A percentile compares a stretch with the other conserved stretches of the same genome.
Conservation (phyloP, 2,113 vertebrate genomes). For the Ctenodactylus gundi region DNA sequence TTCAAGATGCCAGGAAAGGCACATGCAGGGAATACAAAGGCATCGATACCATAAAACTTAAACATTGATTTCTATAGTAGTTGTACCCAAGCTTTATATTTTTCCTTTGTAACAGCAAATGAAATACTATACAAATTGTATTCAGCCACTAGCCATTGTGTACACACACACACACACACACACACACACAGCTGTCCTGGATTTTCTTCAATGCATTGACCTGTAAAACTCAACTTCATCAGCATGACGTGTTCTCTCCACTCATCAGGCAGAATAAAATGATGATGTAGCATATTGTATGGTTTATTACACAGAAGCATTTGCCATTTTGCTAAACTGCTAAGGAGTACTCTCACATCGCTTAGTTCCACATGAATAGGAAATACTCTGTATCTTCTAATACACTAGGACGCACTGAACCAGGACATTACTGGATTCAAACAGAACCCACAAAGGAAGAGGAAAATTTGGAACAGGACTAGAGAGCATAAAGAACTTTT, state of each 20-base stretch:
- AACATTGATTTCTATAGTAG: not conserved
- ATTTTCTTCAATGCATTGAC: too few relatives aligned
- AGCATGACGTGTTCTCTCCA: constrained; percentile 21
- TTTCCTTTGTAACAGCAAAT: constrained; percentile 48
- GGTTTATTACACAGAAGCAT: constrained; percentile 57
- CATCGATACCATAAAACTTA: constrained; percentile 47
- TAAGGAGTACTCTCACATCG: not conserved
- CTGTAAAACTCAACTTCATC: constrained; percentile 58
- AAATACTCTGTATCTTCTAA: constrained; percentile 13
- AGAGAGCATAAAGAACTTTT: not conserved
- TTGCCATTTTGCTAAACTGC: constrained; percentile 35
- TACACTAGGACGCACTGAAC: not conserved
- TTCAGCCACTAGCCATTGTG: constrained; percentile 11
- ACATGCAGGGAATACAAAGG: constrained; percentile 10
- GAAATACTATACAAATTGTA: constrained; percentile 57
- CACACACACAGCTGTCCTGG: too few relatives aligned
- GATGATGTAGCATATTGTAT: constrained; percentile 24
- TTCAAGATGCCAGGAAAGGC: not conserved
- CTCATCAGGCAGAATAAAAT: constrained; percentile 38
- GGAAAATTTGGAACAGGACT: not conserved
- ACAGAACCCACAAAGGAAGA: not conserved
- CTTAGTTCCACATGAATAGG: not conserved
- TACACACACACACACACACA: not conserved
- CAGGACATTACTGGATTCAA: constrained; percentile 20
- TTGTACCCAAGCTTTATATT: constrained; percentile 14